Evolutionary conservation across 2,797 vertebrate genomes (phyloP).

Genomic region (Gorsachius magnificus): DNA sequence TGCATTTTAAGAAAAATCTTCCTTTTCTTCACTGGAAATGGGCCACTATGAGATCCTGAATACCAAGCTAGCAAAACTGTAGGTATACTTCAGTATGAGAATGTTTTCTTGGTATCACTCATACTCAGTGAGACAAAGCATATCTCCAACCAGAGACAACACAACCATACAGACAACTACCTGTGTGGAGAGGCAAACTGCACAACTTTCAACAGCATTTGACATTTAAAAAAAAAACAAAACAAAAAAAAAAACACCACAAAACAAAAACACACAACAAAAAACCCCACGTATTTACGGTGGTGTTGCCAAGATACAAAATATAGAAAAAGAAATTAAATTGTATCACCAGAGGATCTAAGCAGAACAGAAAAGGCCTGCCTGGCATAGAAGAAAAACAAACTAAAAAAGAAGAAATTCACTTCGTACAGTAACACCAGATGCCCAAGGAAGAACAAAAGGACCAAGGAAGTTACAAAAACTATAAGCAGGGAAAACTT

Average conservation of each 20-base stretch:
- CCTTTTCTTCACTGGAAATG: neutral
- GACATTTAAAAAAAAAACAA: neutral
- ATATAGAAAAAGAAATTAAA: neutral
- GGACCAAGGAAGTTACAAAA: neutral
- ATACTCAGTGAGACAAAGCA: neutral
- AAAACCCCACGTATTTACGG: neutral
- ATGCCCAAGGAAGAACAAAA: slow-evolving; percentile 22
- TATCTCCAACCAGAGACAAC: neutral
- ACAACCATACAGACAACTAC: neutral
- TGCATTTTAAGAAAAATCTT: neutral
- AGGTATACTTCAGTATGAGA: neutral
- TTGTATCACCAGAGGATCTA: neutral
- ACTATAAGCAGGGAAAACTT: neutral
- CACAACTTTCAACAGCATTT: neutral
- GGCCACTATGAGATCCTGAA: neutral
- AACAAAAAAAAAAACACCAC: too few relatives aligned
- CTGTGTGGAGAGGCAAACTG: neutral
- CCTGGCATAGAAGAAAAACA: neutral
- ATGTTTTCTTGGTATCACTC: neutral
- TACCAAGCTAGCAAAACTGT: neutral
- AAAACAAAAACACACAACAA: neutral
- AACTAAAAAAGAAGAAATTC: neutral
- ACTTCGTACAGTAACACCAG: neutral
- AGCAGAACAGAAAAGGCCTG: neutral
- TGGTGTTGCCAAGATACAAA: neutral